phyloP scores from a whole-genome alignment of 2,888 invertebrate species.

The Epicampocera succincta region DNA sequence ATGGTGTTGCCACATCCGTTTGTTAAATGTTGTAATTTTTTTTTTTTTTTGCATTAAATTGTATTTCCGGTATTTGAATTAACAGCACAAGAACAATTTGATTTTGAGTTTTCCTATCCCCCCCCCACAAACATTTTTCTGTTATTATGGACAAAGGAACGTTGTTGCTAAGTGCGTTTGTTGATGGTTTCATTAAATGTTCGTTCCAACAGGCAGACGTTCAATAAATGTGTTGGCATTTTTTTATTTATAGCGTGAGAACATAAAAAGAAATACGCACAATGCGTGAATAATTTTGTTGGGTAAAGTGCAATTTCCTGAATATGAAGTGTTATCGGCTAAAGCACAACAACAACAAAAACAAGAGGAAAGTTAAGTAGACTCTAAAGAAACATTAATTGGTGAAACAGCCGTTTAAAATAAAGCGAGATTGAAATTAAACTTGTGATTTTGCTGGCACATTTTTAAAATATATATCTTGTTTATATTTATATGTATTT shows the following conservation, averaged over 20 bases:
- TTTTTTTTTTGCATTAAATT: conserved; percentile 62
- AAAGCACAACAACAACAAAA: conserved; percentile 68
- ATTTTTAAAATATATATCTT: not conserved
- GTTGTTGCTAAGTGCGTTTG: conserved; percentile 3
- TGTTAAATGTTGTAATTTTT: conserved; percentile 51
- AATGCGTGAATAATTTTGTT: conserved; percentile 76
- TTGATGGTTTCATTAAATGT: not conserved
- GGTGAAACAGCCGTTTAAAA: not conserved
- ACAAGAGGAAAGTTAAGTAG: conserved; percentile 22
- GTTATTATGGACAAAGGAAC: conserved; percentile 28
- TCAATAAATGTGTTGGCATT: conserved; percentile 39
- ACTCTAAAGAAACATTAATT: conserved; percentile 42
- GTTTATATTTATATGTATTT: not conserved
- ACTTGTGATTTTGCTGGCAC: conserved; percentile 14
- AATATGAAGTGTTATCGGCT: conserved; percentile 59
- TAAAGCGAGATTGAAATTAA: conserved; percentile 20
- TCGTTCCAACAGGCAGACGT: conserved; percentile 13
- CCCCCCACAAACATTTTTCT: not conserved
- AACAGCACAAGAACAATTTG: conserved; percentile 32
- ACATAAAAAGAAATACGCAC: conserved; percentile 69
- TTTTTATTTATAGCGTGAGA: conserved; percentile 42
- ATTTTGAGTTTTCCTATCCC: conserved; percentile 8
- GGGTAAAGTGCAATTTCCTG: conserved; percentile 28
- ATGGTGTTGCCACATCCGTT: conserved; percentile 71
- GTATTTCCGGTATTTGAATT: conserved; percentile 66